These are phyloP conservation scores for Falco naumanni DNA, from an alignment of 2,797 vertebrate species.

Conservation along the genomic window DNA sequence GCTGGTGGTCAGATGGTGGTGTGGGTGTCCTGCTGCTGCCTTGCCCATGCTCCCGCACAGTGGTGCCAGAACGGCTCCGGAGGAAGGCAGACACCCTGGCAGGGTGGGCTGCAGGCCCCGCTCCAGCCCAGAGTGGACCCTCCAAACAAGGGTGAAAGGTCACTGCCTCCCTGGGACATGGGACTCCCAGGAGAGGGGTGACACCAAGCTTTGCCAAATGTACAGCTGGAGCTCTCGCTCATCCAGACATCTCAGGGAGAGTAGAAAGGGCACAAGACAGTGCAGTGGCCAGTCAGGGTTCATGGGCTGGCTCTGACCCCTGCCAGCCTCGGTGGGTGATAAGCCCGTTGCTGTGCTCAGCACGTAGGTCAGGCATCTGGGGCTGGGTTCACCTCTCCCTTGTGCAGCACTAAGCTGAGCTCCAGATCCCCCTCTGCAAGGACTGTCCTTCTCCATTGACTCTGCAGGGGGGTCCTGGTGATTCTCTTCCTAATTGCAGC, in stretches of 20 bases:
- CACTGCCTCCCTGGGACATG: too few species aligned
- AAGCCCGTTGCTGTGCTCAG: neutral
- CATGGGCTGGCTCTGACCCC: accelerated
- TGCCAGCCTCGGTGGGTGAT: neutral
- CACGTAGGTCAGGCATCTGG: neutral
- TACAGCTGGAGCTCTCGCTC: neutral
- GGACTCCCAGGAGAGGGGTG: neutral
- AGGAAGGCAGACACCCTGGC: neutral
- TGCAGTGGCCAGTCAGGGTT: accelerated
- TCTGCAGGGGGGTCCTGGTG: neutral
- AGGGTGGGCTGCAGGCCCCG: neutral
- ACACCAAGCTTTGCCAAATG: neutral
- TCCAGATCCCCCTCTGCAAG: neutral
- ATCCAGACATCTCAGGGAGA: neutral
- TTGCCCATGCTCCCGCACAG: accelerated
- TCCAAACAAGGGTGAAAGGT: neutral
- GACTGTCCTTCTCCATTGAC: neutral
- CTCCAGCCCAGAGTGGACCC: neutral
- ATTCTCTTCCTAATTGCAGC: neutral
- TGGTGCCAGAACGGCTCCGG: accelerated
- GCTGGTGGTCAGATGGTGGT: too few species aligned
- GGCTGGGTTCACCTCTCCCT: neutral
- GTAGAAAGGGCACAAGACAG: neutral
- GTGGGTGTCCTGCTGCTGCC: neutral
- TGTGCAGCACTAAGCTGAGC: accelerated